These are phyloP conservation scores for Podarcis siculus DNA, from an alignment of 2,797 vertebrate genomes.

Conservation along the genomic window DNA sequence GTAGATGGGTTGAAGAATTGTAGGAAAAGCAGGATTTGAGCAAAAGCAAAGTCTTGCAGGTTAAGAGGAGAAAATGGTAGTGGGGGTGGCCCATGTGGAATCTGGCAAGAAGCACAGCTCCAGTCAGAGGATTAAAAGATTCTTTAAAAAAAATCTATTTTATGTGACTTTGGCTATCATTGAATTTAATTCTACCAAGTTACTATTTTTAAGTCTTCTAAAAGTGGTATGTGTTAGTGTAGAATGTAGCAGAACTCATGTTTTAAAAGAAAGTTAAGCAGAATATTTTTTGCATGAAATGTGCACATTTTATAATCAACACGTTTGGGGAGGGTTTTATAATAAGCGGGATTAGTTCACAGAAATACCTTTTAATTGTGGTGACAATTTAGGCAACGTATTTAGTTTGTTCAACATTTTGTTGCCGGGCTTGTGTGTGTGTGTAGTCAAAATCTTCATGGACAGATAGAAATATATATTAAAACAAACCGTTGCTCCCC, in stretches of 20 bases:
- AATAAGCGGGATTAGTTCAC: neutral
- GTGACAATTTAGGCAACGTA: no score
- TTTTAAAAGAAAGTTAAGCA: neutral
- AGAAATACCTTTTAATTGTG: neutral
- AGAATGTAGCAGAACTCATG: neutral
- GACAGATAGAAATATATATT: no score
- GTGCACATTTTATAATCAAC: neutral
- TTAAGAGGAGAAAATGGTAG: neutral
- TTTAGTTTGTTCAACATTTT: neutral
- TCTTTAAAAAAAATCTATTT: neutral
- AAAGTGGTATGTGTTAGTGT: no score
- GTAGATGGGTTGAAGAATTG: neutral
- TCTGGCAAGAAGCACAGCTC: neutral
- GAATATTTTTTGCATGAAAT: neutral
- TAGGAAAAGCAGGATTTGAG: neutral
- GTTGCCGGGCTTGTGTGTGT: neutral
- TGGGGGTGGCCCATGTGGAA: neutral
- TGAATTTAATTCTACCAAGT: neutral
- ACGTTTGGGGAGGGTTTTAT: no score
- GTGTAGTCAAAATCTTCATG: no score
- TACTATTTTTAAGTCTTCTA: neutral
- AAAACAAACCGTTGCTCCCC: no score
- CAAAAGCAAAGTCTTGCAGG: neutral
- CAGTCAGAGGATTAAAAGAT: neutral
- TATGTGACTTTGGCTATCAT: neutral